Conservation (phyloP, 2,113 vertebrate genomes). For the Pseudorectes ferrugineus region DNA sequence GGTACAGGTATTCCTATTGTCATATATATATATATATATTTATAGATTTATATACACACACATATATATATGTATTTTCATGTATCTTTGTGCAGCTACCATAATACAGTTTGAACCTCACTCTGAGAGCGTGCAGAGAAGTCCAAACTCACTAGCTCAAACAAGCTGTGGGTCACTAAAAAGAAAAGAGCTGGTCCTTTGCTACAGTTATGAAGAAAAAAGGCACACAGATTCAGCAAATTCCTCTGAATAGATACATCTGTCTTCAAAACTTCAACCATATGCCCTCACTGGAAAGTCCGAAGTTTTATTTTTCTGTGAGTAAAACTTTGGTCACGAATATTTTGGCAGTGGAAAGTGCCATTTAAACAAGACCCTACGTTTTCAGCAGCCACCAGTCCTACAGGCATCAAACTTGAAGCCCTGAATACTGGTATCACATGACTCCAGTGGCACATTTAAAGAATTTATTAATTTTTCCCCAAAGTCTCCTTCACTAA, state of each 20-base stretch:
- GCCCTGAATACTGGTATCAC: background rate
- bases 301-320: background rate
- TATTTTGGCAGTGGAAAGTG: background rate
- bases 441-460: background rate
- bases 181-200: background rate
- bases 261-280: background rate
- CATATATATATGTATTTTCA: background rate
- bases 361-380: background rate
- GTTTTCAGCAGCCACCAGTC: background rate
- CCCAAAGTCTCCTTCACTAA: background rate
- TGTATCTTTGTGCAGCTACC: background rate
- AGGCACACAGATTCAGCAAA: background rate
- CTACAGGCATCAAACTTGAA: background rate
- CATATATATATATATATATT: background rate
- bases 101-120: background rate
- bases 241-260: background rate
- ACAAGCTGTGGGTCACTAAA: background rate
- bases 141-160: background rate
- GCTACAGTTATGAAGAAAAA: background rate
- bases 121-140: background rate
- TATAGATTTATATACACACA: fast-evolving
- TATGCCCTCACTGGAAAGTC: background rate
- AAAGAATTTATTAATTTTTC: background rate
- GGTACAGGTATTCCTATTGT: background rate
- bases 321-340: background rate